Evolutionary conservation across 2,113 vertebrate genomes (phyloP).

Genomic region (Cercopithecus mona): DNA sequence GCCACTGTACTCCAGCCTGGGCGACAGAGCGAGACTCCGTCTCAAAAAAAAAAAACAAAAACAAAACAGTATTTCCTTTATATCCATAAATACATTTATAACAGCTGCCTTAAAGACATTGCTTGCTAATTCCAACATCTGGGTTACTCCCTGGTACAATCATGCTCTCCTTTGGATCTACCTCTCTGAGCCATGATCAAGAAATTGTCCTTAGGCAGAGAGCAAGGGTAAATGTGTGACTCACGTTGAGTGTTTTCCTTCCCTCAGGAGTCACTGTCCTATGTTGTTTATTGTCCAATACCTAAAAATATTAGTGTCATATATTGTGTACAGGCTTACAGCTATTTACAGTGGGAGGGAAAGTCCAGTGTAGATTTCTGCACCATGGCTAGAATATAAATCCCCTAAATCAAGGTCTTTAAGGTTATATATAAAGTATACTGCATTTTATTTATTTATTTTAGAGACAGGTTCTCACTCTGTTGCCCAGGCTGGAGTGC

Average conservation of each 20-base stretch:
- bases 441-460: constrained; percentile 28
- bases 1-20: no score
- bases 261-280: background rate
- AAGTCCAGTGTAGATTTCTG: constrained; percentile 21
- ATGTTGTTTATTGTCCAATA: background rate
- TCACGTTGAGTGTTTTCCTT: background rate
- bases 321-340: background rate
- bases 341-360: background rate
- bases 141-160: background rate
- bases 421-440: constrained; percentile 7
- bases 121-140: background rate
- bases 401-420: constrained; percentile 8
- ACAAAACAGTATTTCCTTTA: no score
- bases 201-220: background rate
- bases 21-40: no score
- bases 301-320: background rate
- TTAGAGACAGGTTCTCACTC: no score
- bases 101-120: constrained; percentile 35
- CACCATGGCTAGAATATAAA: background rate
- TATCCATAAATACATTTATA: constrained; percentile 24
- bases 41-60: no score
- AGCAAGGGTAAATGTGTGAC: constrained; percentile 12
- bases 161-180: background rate
- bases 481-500: no score
- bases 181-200: background rate